Evolutionary conservation across 1,140 invertebrate species (phyloP).

Genomic region (Caligus rogercresseyi): DNA sequence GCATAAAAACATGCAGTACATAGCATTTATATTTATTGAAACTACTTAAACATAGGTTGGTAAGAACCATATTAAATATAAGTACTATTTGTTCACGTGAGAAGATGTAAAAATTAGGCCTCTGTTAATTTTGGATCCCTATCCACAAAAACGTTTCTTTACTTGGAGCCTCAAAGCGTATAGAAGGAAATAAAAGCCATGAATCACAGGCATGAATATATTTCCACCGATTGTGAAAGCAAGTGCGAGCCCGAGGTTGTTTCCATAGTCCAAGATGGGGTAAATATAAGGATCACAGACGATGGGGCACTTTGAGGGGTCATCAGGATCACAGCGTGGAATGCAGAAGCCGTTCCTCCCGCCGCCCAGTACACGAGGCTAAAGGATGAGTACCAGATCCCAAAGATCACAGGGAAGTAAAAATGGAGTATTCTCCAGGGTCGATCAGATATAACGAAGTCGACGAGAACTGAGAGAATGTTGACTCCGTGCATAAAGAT

Average conservation of each 20-base stretch:
- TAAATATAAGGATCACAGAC: conserved; percentile 13
- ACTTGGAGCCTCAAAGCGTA: background rate
- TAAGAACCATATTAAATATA: no score
- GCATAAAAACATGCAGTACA: no score
- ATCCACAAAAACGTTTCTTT: no score
- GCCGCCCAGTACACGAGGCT: background rate
- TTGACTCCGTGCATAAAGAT: background rate
- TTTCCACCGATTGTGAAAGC: background rate
- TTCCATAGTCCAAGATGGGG: conserved; percentile 2
- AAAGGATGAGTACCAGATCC: background rate
- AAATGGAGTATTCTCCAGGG: background rate
- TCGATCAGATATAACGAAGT: background rate
- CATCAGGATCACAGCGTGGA: background rate
- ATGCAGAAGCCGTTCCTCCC: background rate
- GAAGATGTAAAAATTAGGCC: no score
- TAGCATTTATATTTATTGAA: no score
- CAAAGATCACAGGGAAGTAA: background rate
- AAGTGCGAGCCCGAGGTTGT: background rate
- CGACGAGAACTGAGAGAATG: background rate
- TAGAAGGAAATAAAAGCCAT: background rate
- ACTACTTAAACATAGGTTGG: no score
- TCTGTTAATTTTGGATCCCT: no score
- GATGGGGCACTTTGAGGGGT: background rate
- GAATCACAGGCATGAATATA: background rate
- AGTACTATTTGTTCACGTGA: no score